Evolutionary conservation across 2,113 vertebrate species (phyloP).

Genomic region (Gulo gulo): DNA sequence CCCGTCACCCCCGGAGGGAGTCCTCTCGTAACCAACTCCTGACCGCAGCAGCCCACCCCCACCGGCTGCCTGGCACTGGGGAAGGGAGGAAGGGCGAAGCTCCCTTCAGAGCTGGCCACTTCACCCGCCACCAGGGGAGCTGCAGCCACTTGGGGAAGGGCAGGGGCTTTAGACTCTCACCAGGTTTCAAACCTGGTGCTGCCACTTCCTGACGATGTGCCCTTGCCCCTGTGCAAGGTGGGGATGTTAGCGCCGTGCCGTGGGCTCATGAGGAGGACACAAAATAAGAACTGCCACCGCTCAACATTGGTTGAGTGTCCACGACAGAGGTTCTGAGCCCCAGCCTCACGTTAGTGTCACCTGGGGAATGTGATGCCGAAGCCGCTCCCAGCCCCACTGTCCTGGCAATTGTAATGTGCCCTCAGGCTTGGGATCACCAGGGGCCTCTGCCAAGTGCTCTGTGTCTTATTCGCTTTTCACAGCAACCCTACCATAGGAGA

Average conservation of each 20-base stretch:
- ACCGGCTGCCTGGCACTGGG: background rate
- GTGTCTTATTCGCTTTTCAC: background rate
- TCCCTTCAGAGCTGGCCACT: fast-evolving
- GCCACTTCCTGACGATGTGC: background rate
- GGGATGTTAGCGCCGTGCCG: background rate
- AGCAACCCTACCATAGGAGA: background rate
- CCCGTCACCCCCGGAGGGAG: background rate
- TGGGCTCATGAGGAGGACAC: background rate
- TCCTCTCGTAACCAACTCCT: background rate
- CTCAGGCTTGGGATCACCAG: too few species aligned
- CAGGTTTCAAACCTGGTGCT: background rate
- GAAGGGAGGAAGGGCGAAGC: background rate
- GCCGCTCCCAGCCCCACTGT: background rate
- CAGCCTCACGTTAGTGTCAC: fast-evolving
- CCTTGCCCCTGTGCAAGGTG: background rate
- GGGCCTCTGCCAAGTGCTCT: background rate
- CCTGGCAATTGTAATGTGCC: background rate
- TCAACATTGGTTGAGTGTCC: background rate
- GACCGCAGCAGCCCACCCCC: background rate
- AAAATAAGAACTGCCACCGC: background rate
- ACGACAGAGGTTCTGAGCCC: background rate
- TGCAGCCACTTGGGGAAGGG: fast-evolving
- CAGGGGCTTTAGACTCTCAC: background rate
- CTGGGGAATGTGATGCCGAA: background rate
- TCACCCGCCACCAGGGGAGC: background rate